Base-by-base conservation (phyloP, 1,140 invertebrate genomes). In the Heliconius himera region DNA sequence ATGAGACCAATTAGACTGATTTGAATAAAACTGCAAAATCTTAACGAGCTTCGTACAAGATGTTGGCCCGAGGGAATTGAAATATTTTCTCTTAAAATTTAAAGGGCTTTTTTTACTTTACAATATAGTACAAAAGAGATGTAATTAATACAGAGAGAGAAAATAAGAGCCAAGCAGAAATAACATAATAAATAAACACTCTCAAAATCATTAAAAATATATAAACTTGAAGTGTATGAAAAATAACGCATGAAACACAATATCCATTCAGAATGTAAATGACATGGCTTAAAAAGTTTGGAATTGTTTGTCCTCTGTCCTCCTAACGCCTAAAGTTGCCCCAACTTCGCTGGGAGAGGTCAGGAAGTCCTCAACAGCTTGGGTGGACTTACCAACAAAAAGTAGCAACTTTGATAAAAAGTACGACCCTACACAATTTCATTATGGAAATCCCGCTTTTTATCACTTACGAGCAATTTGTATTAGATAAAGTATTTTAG, bases 331-430 rank as follows among this genome's bases (percentile, higher is more conserved):
- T 36, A 49, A 78, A 78, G 72, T 78, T 78, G 16, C 11, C 9
- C 26, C 26, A 78, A 74, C 77, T 78, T 74, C 72, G 41, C 38
- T 51, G 38, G 8, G 76, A 22, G n/a, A 73, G 71, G 76, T 77
- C 76, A 77, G 70, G 54, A 72, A 77, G 76, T 72, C 76, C 26
- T 70, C 26, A 71, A 71, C 76, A 71, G 41, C 70, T 77, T 77
- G 76, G 18, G 70, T 54, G 66, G 46, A 77, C 76, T 77, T 54
- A 73, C 13, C 70, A 77, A 74, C 36, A 81, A 81, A 76, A 76
- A 80, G 70, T 46, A 29, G 41, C 51, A 77, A 77, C 79, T 81
- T 72, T 46, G 73, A 80, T 73, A 66, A 73, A 73, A 81, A 77
- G 46, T 79, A 22, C 73, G 22, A 77, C 70, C 79, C 60, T 56